A percentile compares a stretch with the other conserved stretches of the same genome.
Conservation (phyloP, 2,888 invertebrate genomes). For the Tiliacea aurago region DNA sequence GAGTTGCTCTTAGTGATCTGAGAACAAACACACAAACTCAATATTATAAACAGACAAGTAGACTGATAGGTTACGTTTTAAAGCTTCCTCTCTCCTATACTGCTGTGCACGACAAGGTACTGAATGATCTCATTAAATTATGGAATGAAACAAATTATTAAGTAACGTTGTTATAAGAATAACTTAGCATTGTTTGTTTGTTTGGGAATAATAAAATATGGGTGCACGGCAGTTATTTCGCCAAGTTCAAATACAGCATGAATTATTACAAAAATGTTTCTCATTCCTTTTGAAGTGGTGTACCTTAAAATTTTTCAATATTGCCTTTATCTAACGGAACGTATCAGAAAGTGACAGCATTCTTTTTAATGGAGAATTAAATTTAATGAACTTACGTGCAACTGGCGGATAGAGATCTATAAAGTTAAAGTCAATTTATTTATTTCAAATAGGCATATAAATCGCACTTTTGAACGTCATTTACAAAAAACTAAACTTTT, state of each 20-base stretch:
- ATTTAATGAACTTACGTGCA: no score
- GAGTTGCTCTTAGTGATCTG: constrained; percentile 37
- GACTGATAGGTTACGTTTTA: not conserved
- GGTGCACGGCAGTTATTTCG: not conserved
- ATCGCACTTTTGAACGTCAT: no score
- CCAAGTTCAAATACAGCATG: constrained; percentile 10
- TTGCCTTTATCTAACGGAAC: no score
- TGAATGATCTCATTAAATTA: not conserved
- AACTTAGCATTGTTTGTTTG: not conserved
- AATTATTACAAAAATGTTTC: not conserved
- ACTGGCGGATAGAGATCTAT: no score
- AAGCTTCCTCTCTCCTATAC: not conserved
- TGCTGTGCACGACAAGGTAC: not conserved
- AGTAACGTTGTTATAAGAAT: no score
- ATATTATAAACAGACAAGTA: not conserved
- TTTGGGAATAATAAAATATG: not conserved
- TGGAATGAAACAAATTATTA: not conserved
- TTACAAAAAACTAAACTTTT: no score
- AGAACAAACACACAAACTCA: constrained; percentile 13
- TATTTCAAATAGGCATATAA: no score
- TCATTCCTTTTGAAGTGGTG: not conserved
- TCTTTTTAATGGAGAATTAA: no score
- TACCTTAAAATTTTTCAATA: no score
- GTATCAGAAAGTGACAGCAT: no score
- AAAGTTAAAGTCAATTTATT: no score